Base-by-base conservation (phyloP, 1,140 invertebrate genomes). In the Chymomyza costata region DNA sequence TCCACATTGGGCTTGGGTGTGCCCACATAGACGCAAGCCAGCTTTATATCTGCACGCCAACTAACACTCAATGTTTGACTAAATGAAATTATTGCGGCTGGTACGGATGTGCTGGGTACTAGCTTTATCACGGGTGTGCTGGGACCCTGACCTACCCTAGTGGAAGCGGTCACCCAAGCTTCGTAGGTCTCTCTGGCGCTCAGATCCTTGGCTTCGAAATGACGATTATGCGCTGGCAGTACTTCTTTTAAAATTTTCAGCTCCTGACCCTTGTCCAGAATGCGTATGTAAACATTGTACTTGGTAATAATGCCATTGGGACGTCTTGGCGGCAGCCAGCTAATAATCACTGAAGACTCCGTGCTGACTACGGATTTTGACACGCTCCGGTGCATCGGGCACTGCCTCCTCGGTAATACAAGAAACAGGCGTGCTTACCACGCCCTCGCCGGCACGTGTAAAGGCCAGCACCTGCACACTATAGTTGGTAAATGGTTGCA, bases 391-490 rank as follows among this genome's bases (percentile, higher is more conserved):
- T 10, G 90, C 88, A 64, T 89, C 90, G 16, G 92, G 92, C 34
- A 90, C 90, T 54, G 92, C 89, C 87, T 94, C 92, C 44, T 92
- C 89, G 1, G 93, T 94, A 54, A 88, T 90, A 71, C 93, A 93
- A 66, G 89, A 91, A 6, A 93, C 88, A 0, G 91, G 86, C 13
- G 86, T 78, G 84, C 92, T 93, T 13, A 88, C 82, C 38, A 91
- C 90, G 46, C 93, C 93, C 56, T 94, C 92, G 0, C 93, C 93
- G 6, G 92, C 92, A 21, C 90, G 87, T 11, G 93, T 95, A 82
- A 89, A 93, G 0, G 93, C 93, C 49, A 93, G 85, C 19, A 94
- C 91, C 86, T 93, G 91, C n/a, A 95, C 88, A 38, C 92, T 93
- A 85, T 95, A 95, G 76, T 92, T 92, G 16, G 91, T 91, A 67